phyloP scores from a whole-genome alignment of 2,113 vertebrate genomes.

The Romanogobio albipinnatus region DNA sequence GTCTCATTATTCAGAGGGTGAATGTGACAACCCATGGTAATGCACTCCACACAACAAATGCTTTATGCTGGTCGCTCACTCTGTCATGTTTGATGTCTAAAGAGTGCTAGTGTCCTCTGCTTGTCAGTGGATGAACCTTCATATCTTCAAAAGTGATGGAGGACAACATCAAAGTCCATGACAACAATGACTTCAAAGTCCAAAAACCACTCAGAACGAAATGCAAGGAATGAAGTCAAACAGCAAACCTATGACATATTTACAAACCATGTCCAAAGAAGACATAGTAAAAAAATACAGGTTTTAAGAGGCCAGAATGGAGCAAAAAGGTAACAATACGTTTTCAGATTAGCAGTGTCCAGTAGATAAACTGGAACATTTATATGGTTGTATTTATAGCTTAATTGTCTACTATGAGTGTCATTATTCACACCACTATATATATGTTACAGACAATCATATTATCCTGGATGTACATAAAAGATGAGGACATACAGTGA shows the following conservation, averaged over 20 bases:
- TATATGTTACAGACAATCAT: too few relatives aligned
- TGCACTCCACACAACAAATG: background rate
- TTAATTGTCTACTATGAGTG: too few relatives aligned
- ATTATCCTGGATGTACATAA: too few relatives aligned
- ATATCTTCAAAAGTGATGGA: conserved; percentile 56
- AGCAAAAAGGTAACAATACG: background rate
- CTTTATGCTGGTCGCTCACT: conserved; percentile 20
- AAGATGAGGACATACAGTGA: too few relatives aligned
- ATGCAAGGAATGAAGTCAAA: background rate
- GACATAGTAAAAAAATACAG: background rate
- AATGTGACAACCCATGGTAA: conserved; percentile 26
- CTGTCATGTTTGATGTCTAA: conserved; percentile 53
- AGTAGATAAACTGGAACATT: background rate
- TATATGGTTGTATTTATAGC: background rate
- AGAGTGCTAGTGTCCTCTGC: background rate
- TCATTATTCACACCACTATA: too few relatives aligned
- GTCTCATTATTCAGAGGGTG: conserved; percentile 41
- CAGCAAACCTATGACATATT: background rate
- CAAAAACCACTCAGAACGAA: background rate
- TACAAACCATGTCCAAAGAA: background rate
- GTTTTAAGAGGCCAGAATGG: background rate
- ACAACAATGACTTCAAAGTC: conserved; percentile 58
- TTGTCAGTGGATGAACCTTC: conserved; percentile 46
- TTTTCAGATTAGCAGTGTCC: background rate
- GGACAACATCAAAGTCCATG: conserved; percentile 58